A percentile compares a stretch with the other conserved stretches of the same genome.
Conservation (phyloP, 2,113 vertebrate species). For the Platanista minor region DNA sequence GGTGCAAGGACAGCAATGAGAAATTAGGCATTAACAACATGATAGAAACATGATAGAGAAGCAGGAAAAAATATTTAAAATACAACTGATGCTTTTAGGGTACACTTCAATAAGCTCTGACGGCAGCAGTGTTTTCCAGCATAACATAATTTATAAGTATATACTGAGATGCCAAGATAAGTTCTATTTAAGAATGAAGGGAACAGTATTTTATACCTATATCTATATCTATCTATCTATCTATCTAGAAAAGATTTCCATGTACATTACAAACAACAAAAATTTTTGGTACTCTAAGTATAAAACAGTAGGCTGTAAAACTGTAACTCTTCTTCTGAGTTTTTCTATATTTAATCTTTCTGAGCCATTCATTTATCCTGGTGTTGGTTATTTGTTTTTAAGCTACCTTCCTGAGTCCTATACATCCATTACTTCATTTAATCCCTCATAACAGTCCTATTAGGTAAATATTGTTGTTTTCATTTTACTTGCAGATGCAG, state of each 20-base stretch:
- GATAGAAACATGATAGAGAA: neutral
- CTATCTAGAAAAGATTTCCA: slow-evolving; percentile 32
- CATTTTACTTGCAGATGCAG: neutral
- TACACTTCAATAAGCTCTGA: neutral
- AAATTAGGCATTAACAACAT: neutral
- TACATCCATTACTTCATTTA: neutral
- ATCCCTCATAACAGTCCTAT: neutral
- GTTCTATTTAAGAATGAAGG: neutral
- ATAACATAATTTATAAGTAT: neutral
- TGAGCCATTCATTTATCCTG: neutral
- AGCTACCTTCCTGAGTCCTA: neutral
- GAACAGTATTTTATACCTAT: neutral
- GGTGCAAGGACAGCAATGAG: neutral
- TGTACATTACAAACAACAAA: neutral
- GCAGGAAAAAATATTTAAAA: neutral
- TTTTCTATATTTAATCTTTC: neutral
- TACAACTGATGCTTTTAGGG: neutral
- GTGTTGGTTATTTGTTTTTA: neutral
- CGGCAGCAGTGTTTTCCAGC: neutral
- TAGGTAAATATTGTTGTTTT: neutral
- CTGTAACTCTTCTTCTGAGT: neutral
- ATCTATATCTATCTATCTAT: too few species aligned
- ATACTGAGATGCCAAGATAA: neutral
- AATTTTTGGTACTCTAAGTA: neutral
- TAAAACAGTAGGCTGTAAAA: neutral